These are phyloP conservation scores for Pangasius djambal DNA, from an alignment of 2,797 vertebrate species.

Conservation along the genomic window DNA sequence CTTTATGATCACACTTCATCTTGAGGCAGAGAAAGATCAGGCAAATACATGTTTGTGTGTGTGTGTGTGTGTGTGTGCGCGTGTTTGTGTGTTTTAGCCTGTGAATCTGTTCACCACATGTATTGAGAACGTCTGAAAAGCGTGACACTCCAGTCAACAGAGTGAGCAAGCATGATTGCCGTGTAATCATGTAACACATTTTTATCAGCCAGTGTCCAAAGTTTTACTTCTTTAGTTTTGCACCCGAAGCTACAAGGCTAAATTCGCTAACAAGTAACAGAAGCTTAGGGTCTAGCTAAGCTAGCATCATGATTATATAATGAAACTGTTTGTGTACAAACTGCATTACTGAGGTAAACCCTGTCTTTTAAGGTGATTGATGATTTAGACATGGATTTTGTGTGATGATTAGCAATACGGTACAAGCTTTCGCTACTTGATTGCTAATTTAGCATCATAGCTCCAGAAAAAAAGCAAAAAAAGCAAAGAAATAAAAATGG, in stretches of 20 bases:
- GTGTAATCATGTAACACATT: slow-evolving; percentile 39
- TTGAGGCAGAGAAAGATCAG: slow-evolving; percentile 11
- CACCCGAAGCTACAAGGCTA: not conserved
- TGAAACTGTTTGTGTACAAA: not conserved
- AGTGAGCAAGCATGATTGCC: slow-evolving; percentile 29
- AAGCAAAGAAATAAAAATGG: not conserved
- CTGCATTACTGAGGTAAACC: not conserved
- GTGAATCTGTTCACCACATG: slow-evolving; percentile 27
- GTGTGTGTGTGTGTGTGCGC: slow-evolving; percentile 18
- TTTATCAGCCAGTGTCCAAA: not conserved
- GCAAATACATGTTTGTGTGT: slow-evolving; percentile 38
- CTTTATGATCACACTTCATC: slow-evolving; percentile 29
- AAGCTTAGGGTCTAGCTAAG: not conserved
- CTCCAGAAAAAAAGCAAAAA: not conserved
- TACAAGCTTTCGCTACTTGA: not conserved
- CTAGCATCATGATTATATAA: not conserved
- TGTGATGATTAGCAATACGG: not conserved
- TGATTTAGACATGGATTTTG: too few relatives aligned
- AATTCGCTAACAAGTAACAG: not conserved
- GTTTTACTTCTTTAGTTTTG: not conserved
- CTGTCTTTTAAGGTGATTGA: not conserved
- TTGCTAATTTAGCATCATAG: not conserved
- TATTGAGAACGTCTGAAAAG: slow-evolving; percentile 22
- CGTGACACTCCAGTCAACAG: slow-evolving; percentile 21
- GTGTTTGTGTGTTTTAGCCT: slow-evolving; percentile 27